phyloP scores from a whole-genome alignment of 1,140 invertebrate genomes.

The Cyphomyrmex costatus region DNA sequence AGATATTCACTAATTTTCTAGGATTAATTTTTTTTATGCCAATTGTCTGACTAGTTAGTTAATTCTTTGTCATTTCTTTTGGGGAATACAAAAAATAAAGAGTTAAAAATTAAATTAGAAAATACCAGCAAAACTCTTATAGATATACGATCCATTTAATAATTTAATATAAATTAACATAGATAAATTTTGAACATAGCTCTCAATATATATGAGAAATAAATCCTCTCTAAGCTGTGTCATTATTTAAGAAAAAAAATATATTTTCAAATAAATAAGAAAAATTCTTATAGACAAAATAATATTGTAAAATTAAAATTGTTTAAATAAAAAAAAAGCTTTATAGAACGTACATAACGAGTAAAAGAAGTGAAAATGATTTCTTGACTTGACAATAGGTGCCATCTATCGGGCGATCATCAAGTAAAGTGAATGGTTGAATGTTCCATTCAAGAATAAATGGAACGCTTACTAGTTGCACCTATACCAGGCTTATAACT shows the following conservation, averaged over 20 bases:
- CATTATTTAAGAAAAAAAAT: not conserved
- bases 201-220: not conserved
- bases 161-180: not conserved
- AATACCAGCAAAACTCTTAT: not conserved
- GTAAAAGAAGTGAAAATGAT: not conserved
- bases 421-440: slow-evolving; percentile 18
- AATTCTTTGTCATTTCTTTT: not conserved
- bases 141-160: not conserved
- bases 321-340: not conserved
- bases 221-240: not conserved
- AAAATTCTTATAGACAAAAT: not conserved
- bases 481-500: slow-evolving; percentile 64
- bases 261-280: not conserved
- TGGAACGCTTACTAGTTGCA: slow-evolving; percentile 59
- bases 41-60: not conserved
- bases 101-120: not conserved
- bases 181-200: slow-evolving; percentile 13
- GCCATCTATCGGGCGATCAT: slow-evolving; percentile 55
- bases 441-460: slow-evolving; percentile 55
- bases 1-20: not conserved
- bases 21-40: not conserved
- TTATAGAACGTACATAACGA: not conserved
- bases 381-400: slow-evolving; percentile 53
- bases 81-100: not conserved
- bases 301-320: slow-evolving; percentile 23